A percentile compares a stretch with the other conserved stretches of the same genome.
These are phyloP conservation scores for Acropternis orthonyx DNA, from an alignment of 2,797 vertebrate species.

Conservation along the genomic window DNA sequence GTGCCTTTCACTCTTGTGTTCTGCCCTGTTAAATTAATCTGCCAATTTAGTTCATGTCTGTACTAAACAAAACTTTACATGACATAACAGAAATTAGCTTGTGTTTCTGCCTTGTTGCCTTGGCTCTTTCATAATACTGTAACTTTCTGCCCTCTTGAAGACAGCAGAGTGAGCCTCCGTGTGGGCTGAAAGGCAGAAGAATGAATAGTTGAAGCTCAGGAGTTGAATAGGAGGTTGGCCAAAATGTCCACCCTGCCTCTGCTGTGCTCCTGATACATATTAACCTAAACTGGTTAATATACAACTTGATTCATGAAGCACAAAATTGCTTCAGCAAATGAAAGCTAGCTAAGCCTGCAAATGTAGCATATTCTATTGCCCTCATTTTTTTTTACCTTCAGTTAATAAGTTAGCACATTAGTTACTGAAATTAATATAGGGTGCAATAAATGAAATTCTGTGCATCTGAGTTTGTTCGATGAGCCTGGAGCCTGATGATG, in stretches of 20 bases:
- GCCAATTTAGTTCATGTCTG: slow-evolving; percentile 32
- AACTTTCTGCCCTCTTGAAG: neutral
- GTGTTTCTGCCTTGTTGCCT: slow-evolving; percentile 13
- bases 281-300: slow-evolving; percentile 57
- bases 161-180: neutral
- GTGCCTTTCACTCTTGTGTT: slow-evolving; percentile 17
- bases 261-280: slow-evolving; percentile 18
- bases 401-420: slow-evolving; percentile 25
- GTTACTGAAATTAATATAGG: neutral
- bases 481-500: neutral
- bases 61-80: slow-evolving; percentile 20
- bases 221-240: neutral
- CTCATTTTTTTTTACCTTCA: neutral
- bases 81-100: slow-evolving; percentile 14
- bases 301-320: slow-evolving; percentile 57
- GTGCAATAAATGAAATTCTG: neutral
- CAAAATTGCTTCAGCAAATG: slow-evolving; percentile 32
- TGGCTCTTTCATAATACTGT: neutral
- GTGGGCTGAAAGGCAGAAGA: neutral
- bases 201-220: neutral
- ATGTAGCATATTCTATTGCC: neutral
- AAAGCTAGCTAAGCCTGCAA: neutral
- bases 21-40: slow-evolving; percentile 41
- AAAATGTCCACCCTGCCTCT: neutral
- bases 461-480: neutral